Evolutionary conservation across 2,888 invertebrate genomes (phyloP).

Genomic region (Pocota personata): DNA sequence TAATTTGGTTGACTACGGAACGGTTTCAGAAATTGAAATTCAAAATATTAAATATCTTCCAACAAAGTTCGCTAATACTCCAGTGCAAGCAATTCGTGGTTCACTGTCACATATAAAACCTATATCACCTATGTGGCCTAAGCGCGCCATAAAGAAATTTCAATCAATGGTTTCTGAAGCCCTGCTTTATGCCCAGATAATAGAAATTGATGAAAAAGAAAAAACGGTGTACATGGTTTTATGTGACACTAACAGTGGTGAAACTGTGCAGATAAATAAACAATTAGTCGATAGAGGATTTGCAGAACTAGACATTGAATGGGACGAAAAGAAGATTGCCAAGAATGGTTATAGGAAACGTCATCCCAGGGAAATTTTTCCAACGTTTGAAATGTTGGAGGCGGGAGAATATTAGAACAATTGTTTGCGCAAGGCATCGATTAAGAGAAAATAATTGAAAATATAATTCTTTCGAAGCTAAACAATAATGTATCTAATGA

Average conservation of each 20-base stretch:
- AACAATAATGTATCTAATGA: no score
- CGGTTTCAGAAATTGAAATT: constrained; percentile 75
- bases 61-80: constrained; percentile 76
- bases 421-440: constrained; percentile 76
- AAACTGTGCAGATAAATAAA: constrained; percentile 75
- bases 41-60: constrained; percentile 77
- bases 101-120: constrained; percentile 78
- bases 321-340: constrained; percentile 70
- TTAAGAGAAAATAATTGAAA: constrained; percentile 74
- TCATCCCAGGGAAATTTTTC: constrained; percentile 77
- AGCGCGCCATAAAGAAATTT: constrained; percentile 76
- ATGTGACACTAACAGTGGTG: constrained; percentile 76
- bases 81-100: constrained; percentile 78
- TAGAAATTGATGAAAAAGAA: constrained; percentile 76
- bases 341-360: constrained; percentile 75
- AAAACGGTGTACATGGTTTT: constrained; percentile 77
- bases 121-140: constrained; percentile 76
- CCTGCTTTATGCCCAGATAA: constrained; percentile 77
- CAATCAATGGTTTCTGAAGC: constrained; percentile 75
- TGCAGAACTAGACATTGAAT: constrained; percentile 76
- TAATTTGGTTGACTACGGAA: constrained; percentile 79
- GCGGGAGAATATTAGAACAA: constrained; percentile 77
- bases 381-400: constrained; percentile 79
- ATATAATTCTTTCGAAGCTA: constrained; percentile 52
- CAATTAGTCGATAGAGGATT: constrained; percentile 73